These are phyloP conservation scores for Drosophila yooni DNA, from an alignment of 2,888 invertebrate species.

Conservation along the genomic window DNA sequence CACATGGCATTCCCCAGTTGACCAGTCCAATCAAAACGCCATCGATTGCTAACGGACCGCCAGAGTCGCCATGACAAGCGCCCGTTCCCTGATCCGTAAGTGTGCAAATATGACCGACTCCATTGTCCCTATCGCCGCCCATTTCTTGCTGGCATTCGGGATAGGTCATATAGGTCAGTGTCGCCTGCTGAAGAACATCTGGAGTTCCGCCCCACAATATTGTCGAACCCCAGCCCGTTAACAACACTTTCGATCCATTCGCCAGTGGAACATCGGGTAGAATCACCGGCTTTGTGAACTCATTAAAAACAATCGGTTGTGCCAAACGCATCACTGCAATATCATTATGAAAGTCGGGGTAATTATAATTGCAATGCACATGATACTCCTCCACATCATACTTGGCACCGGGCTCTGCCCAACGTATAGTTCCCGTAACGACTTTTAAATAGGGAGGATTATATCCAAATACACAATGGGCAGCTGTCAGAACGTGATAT, in stretches of 20 bases:
- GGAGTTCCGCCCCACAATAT: conserved; percentile 84
- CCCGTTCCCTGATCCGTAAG: conserved; percentile 86
- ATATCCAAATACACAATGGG: conserved; percentile 79
- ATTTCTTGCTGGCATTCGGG: conserved; percentile 84
- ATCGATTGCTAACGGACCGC: conserved; percentile 78
- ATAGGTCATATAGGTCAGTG: conserved; percentile 86
- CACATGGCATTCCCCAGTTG: conserved; percentile 83
- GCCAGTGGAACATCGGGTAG: conserved; percentile 86
- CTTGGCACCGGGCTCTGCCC: conserved; percentile 58
- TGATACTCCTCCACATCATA: conserved; percentile 72
- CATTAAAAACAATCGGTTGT: conserved; percentile 86
- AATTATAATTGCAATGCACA: conserved; percentile 78
- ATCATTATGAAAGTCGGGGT: conserved; percentile 86
- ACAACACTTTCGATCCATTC: conserved; percentile 85
- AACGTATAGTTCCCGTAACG: conserved; percentile 72
- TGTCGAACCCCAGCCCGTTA: conserved; percentile 88
- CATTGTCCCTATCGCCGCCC: conserved; percentile 85
- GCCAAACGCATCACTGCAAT: conserved; percentile 87
- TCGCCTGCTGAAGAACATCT: conserved; percentile 86
- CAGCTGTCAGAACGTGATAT: conserved; percentile 75
- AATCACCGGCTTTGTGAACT: conserved; percentile 86
- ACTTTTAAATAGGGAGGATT: conserved; percentile 71
- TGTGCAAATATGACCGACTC: conserved; percentile 87
- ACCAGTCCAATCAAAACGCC: conserved; percentile 79
- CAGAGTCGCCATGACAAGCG: conserved; percentile 82